Evolutionary conservation across 2,888 invertebrate genomes (phyloP), one percentile per base, ranked within the genome.

Genomic region (Drosophila anomelani): DNA sequence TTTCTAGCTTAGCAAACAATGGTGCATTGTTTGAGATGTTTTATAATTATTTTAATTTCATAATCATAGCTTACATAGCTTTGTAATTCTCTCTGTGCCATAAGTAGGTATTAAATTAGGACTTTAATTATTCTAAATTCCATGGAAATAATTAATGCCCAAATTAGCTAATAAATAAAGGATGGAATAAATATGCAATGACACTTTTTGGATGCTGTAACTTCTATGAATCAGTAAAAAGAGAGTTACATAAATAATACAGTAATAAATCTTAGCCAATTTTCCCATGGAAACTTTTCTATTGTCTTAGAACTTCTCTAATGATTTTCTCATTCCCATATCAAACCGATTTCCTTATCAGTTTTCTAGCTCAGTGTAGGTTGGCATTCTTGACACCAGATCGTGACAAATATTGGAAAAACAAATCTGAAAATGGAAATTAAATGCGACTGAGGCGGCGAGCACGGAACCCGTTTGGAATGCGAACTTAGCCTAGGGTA

Each of bases 331-430:
- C 10, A 26, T 5, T 15, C 15, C 29, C 20, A 13, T n/a, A 20
- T 34, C 49, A 17, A 63, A 20, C 36, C 38, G 26, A 46, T 43
- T 49, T 66, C 29, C 32, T 47, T 63, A 63, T 61, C 29, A 10
- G 9, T 68, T 47, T 46, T 41, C 36, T 29, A 34, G 32, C 38
- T 12, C 41, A 41, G 57, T 46, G 57, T 68, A 70, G 62, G 20
- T 7, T 15, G 80, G 78, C 68, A 78, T 84, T 69, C 76, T 86
- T 72, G 64, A 87, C 73, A 70, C 57, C 59, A 70, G 61, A 64
- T 84, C 87, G 89, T 83, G 88, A 86, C 79, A 76, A 60, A 66
- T 74, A 54, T 76, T 84, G 76, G 88, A 73, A 79, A 82, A 89
- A 41, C 72, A 79, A 87, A 55, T 54, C 62, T 41, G 41, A 34